A percentile compares a stretch with the other conserved stretches of the same genome.
Conservation (phyloP, 2,888 invertebrate genomes). For the Zygogramma bicolorata region DNA sequence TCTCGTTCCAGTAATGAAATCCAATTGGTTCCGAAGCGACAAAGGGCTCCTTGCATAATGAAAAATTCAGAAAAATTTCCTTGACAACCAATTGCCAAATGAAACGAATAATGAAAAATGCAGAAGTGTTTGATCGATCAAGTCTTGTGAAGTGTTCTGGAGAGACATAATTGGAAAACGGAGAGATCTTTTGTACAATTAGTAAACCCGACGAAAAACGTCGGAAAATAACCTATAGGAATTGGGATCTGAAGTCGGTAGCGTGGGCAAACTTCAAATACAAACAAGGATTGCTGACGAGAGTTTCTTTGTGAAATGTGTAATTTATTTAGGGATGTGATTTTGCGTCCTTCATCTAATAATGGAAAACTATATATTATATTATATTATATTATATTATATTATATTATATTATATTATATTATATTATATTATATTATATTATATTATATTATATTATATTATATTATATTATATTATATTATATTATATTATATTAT, state of each 20-base stretch:
- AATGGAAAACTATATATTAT: no score
- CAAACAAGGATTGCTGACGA: no score
- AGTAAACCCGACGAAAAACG: not conserved
- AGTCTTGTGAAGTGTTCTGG: not conserved
- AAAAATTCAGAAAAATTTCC: not conserved
- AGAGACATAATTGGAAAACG: not conserved
- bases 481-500: no score
- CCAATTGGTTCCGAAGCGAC: not conserved
- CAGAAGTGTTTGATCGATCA: not conserved
- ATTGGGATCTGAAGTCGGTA: not conserved
- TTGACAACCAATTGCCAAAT: not conserved
- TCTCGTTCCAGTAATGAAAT: not conserved
- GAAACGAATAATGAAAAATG: slow-evolving; percentile 1
- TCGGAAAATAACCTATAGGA: not conserved
- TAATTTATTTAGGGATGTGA: no score
- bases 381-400: no score
- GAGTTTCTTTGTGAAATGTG: no score
- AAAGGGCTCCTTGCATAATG: not conserved
- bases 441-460: no score
- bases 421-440: no score
- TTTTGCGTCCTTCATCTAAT: no score
- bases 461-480: no score
- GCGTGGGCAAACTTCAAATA: not conserved
- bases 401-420: no score
- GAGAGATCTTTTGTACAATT: not conserved